Base-by-base conservation (phyloP, 2,797 vertebrate species). In the Oryzias dopingdopingensis region DNA sequence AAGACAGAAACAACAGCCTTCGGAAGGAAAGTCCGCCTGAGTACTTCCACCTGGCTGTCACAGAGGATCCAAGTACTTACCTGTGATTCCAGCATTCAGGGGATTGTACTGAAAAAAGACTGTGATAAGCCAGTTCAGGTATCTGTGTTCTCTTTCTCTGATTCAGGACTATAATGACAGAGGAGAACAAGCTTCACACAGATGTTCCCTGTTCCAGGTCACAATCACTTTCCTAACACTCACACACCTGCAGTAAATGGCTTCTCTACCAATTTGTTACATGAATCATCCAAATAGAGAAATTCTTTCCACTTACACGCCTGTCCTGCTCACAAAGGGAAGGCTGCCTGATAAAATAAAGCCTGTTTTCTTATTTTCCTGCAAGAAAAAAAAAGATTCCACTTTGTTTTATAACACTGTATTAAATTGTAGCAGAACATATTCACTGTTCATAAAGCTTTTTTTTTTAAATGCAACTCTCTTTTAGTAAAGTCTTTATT, bases 31-130 rank as follows among this genome's bases (percentile, higher is more conserved):
- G 85, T 17, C 75, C 75, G 0, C 92, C 95, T 0, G 96, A 98
- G 62, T 98, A 99, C 79, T 89, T 99, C 75, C 96, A 99, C 26
- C 79, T 99, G 67, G 91, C 91, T 24, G 94, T 91, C 32, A 82
- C 86, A 0, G 91, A 92, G 14, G 74, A 85, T 37, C 87, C 91
- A 52, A 89, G 63, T 49, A 95, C 94, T 37, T 77, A 70, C 68
- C 58, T 87, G 74, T 88, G 82, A 87, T n/a, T 1, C 5, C 50
- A 50, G 7, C 18, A 13, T 4, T 13, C 20, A 52, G 14, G 42
- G 66, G 42, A 43, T 43, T 14, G 48, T 3, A 0, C 1, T 17
- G 12, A 42, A 17, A 14, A 15, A 44, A 3, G 42, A 51, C 43
- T 4, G 6, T 29, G 43, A 15, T 2, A 17, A 16, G 4, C 48